Percentiles rank a stretch among this genome's conserved stretches.
Conservation (phyloP, 2,888 invertebrate genomes). For the Lasioglossum malachurum region DNA sequence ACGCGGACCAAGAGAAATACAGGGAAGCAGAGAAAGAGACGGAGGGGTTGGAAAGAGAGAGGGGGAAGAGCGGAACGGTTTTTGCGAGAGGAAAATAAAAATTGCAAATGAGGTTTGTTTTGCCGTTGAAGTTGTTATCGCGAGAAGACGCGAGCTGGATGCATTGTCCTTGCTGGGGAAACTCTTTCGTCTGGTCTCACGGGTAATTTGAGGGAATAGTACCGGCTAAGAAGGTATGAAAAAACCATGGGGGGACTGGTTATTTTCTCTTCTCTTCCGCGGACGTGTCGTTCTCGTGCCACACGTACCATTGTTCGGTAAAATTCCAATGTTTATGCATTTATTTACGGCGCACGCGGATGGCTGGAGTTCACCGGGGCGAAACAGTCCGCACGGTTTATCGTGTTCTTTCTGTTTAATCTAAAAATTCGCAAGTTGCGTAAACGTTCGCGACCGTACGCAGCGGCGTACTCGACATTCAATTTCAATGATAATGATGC, state of each 20-base stretch:
- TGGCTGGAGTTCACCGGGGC: neutral
- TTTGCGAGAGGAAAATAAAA: slow-evolving; percentile 26
- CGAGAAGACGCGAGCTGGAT: slow-evolving; percentile 13
- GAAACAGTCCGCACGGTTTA: neutral
- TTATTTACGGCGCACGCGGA: neutral
- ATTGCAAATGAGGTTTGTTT: slow-evolving; percentile 45
- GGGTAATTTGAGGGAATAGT: slow-evolving; percentile 46
- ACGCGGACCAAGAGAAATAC: neutral
- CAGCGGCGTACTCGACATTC: neutral
- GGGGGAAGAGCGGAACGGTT: neutral
- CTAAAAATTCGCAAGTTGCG: neutral
- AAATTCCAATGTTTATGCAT: slow-evolving; percentile 16
- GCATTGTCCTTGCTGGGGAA: slow-evolving; percentile 15
- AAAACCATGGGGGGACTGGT: slow-evolving; percentile 28
- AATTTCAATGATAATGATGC: neutral
- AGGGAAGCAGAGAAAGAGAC: neutral
- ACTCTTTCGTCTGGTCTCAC: slow-evolving; percentile 27
- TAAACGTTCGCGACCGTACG: neutral
- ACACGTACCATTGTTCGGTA: neutral
- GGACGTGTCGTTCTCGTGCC: neutral
- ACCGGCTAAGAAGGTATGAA: slow-evolving; percentile 25
- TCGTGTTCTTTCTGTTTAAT: neutral
- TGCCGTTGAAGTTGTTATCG: slow-evolving; percentile 42
- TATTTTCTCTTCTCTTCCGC: slow-evolving; percentile 11
- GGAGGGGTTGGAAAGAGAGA: too few species aligned